These are phyloP conservation scores for Ladona fulva DNA, from an alignment of 1,140 invertebrate species.

Conservation along the genomic window DNA sequence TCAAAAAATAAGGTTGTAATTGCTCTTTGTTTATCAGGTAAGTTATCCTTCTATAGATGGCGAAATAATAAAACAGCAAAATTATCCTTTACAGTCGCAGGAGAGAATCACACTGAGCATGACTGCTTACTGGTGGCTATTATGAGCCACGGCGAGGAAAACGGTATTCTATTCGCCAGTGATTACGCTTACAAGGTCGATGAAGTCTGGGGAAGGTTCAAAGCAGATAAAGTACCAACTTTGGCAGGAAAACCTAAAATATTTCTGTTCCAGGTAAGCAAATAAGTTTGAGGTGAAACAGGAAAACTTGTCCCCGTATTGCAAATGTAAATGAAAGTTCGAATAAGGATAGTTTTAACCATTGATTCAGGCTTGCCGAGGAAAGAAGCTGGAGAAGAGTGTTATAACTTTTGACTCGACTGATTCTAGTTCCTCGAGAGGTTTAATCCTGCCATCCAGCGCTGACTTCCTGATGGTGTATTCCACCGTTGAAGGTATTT, in stretches of 20 bases:
- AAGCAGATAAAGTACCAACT: conserved; percentile 71
- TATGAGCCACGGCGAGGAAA: conserved; percentile 82
- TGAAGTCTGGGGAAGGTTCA: conserved; percentile 73
- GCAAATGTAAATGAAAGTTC: too few species aligned
- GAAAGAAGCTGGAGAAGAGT: conserved; percentile 70
- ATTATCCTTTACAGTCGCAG: conserved; percentile 41
- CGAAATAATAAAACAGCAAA: too few species aligned
- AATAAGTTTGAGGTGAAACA: background rate
- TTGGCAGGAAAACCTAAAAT: conserved; percentile 90
- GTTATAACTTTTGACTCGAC: conserved; percentile 42
- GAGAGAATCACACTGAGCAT: conserved; percentile 61
- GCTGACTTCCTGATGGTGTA: conserved; percentile 92
- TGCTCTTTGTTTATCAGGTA: too few species aligned
- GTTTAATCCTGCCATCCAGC: conserved; percentile 79
- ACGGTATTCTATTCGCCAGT: conserved; percentile 69
- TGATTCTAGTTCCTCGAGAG: conserved; percentile 16
- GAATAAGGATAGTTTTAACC: too few species aligned
- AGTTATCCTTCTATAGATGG: too few species aligned
- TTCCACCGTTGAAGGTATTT: conserved; percentile 80
- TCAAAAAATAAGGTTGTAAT: too few species aligned
- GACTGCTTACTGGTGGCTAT: conserved; percentile 75
- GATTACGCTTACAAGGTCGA: conserved; percentile 78
- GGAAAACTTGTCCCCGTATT: background rate
- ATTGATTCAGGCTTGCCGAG: conserved; percentile 71
- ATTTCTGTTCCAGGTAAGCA: conserved; percentile 71